Evolutionary conservation across 2,888 invertebrate genomes (phyloP).

Genomic region (Tholera decimalis): DNA sequence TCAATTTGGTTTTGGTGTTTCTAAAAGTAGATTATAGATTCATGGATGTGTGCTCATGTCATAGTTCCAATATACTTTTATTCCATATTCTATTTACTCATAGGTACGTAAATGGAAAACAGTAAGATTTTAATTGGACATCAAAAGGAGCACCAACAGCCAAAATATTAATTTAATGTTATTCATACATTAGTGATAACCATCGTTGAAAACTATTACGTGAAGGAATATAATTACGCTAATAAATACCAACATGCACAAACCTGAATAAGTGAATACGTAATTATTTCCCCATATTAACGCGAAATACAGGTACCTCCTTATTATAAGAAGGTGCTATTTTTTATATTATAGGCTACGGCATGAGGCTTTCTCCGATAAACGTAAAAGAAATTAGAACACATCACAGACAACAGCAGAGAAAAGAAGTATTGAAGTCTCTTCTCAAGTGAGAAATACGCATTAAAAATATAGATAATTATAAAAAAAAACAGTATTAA

Average conservation of each 20-base stretch:
- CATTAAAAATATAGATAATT: conserved; percentile 1
- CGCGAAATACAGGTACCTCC: conserved; percentile 1
- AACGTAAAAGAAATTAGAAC: too few species aligned
- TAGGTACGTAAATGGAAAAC: too few species aligned
- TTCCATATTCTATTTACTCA: background rate
- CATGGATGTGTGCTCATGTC: conserved; percentile 16
- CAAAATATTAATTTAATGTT: too few species aligned
- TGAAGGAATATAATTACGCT: background rate
- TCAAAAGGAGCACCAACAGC: too few species aligned
- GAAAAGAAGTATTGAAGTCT: background rate
- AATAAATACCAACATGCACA: conserved; percentile 23
- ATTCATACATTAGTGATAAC: background rate
- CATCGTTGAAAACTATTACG: background rate
- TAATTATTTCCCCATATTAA: conserved; percentile 9
- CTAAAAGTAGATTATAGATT: conserved; percentile 8
- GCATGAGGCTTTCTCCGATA: background rate
- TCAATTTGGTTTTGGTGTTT: conserved; percentile 18
- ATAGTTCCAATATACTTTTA: background rate
- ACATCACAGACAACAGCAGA: too few species aligned
- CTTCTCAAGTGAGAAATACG: conserved; percentile 6
- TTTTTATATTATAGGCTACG: background rate
- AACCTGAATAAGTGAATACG: conserved; percentile 8
- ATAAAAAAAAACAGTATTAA: background rate
- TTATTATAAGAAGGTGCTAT: background rate
- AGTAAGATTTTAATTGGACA: background rate